These are phyloP conservation scores for Helobdella robusta DNA, from an alignment of 2,888 invertebrate species.

Conservation along the genomic window DNA sequence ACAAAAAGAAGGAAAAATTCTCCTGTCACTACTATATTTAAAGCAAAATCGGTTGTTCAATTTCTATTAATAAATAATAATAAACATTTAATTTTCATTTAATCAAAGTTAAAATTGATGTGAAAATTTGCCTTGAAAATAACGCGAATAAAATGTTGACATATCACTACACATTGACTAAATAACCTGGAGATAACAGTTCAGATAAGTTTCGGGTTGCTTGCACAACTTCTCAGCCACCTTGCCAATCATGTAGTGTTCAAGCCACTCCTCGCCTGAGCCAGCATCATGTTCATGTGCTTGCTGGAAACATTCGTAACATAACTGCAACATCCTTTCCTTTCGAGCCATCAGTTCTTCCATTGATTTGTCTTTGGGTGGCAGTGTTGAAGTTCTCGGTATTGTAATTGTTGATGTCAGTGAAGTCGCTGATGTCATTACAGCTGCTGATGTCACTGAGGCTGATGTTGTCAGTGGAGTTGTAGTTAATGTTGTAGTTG, in stretches of 20 bases:
- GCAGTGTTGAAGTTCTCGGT: too few relatives aligned
- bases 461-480: not conserved
- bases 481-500: not conserved
- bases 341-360: slow-evolving; percentile 5
- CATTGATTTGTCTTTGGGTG: not conserved
- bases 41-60: too few relatives aligned
- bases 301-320: slow-evolving; percentile 65
- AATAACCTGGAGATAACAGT: slow-evolving; percentile 68
- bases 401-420: too few relatives aligned
- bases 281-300: slow-evolving; percentile 56
- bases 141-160: not conserved
- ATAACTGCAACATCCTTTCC: slow-evolving; percentile 63
- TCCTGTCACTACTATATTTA: too few relatives aligned
- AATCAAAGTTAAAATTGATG: not conserved
- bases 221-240: slow-evolving; percentile 75
- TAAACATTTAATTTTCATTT: too few relatives aligned
- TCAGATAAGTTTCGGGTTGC: slow-evolving; percentile 64
- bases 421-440: not conserved
- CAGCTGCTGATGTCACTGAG: not conserved
- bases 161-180: slow-evolving; percentile 15
- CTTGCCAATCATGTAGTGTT: slow-evolving; percentile 91
- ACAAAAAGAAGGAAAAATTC: too few relatives aligned
- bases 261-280: slow-evolving; percentile 69
- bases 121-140: not conserved
- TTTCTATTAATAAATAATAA: too few relatives aligned